phyloP scores from a whole-genome alignment of 2,113 vertebrate genomes.

The Coreoperca whiteheadi region DNA sequence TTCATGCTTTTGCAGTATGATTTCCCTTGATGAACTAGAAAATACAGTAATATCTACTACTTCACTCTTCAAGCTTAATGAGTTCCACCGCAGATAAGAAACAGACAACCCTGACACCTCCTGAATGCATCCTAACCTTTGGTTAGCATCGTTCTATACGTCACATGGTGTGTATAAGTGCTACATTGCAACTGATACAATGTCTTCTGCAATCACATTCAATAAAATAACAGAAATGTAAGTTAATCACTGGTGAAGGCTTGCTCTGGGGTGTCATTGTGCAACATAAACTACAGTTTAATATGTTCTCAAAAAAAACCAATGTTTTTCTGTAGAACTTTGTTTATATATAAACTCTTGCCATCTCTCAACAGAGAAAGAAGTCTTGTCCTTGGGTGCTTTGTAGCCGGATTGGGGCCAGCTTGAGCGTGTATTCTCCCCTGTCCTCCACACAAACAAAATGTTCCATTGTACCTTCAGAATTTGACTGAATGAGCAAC shows the following conservation, averaged over 20 bases:
- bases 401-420: not conserved
- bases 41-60: not conserved
- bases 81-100: not conserved
- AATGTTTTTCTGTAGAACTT: not conserved
- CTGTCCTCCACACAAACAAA: slow-evolving; percentile 8
- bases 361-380: not conserved
- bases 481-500: slow-evolving; percentile 11
- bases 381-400: not conserved
- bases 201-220: not conserved
- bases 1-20: not conserved
- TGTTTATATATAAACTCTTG: not conserved
- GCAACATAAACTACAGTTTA: not conserved
- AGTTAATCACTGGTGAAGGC: not conserved
- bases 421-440: not conserved
- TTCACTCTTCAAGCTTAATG: not conserved
- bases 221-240: not conserved
- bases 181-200: not conserved
- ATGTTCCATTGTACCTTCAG: not conserved
- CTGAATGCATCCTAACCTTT: not conserved
- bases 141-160: not conserved
- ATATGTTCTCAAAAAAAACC: not conserved
- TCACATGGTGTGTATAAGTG: not conserved
- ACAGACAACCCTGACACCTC: not conserved
- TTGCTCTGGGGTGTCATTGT: not conserved
- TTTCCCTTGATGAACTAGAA: not conserved